Evolutionary conservation across 2,797 vertebrate genomes (phyloP), one percentile per base, ranked within the genome.

Genomic region (Myioborus miniatus): DNA sequence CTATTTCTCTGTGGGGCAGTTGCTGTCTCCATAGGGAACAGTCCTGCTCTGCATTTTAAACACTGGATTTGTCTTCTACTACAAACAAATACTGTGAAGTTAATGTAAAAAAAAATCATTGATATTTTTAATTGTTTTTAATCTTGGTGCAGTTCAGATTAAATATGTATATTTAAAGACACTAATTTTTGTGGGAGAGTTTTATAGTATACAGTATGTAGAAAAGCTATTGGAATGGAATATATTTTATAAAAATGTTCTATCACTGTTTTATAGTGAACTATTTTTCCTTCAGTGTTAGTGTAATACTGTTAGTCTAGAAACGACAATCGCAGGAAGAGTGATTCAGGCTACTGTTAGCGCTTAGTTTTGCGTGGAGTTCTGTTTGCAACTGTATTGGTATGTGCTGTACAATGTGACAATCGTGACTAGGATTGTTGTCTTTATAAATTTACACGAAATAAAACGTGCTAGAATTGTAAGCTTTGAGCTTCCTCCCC

Each of bases 1-100:
- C 93, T 94, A 6, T 91, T 94, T 96, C 86, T 74, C 85, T 74
- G 86, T 59, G 89, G 90, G 88, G 90, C 23, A 6, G 82, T 92
- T 41, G 10, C 92, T 58, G 59, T 96, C 89, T 89, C 80, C 41
- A 55, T 56, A 90, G 92, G 79, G 91, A 90, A 59, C 69, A 55
- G 70, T 76, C 79, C 95, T 84, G 92, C 93, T 95, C 95, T 32
- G 55, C 80, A 89, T 95, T 89, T 92, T 95, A 94, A 96, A 97
- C 97, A 98, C 98, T 98, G 98, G 97, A 97, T 94, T 95, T 97
- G 65, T 97, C 91, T 97, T 97, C 93, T 96, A 84, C 93, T 93
- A 93, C 96, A 96, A 96, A 96, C 93, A 81, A 96, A 97, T 96
- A 97, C 98, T 98, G 98, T 98, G 97, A 98, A 96, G 95, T 97